These are phyloP conservation scores for Azemiops feae DNA, from an alignment of 2,113 vertebrate genomes.

Conservation along the genomic window DNA sequence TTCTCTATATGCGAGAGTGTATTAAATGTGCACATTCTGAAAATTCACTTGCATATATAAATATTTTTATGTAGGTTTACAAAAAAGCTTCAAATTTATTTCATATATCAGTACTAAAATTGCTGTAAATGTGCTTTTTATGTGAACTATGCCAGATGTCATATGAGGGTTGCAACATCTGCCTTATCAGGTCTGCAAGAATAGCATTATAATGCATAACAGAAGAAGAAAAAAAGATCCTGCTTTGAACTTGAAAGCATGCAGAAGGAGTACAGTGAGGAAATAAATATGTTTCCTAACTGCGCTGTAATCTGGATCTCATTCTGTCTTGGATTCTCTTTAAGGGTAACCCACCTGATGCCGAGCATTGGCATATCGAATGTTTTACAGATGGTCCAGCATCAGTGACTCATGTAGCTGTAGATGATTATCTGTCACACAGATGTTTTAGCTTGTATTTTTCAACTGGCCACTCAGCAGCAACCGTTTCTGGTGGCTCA, in stretches of 20 bases:
- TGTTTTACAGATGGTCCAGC: conserved; percentile 64
- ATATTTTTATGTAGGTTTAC: neutral
- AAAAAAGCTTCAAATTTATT: neutral
- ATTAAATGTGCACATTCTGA: neutral
- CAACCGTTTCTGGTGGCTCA: conserved; percentile 46
- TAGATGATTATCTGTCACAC: conserved; percentile 65
- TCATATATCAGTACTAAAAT: neutral
- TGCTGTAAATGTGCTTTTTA: neutral
- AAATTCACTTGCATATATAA: neutral
- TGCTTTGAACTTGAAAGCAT: conserved; percentile 44
- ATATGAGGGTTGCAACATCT: neutral
- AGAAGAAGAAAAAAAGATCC: conserved; percentile 42
- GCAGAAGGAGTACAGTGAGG: conserved; percentile 43
- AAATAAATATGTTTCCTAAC: conserved; percentile 50
- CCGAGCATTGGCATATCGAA: conserved; percentile 52
- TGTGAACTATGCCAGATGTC: neutral
- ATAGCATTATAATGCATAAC: neutral
- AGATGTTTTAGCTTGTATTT: conserved; percentile 68
- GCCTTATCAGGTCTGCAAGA: conserved; percentile 18
- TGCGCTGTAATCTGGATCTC: conserved; percentile 35
- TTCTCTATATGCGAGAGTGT: neutral
- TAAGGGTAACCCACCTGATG: conserved; percentile 65
- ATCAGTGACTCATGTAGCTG: conserved; percentile 47
- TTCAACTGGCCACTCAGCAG: conserved; percentile 55
- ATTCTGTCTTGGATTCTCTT: conserved; percentile 60